A percentile compares a stretch with the other conserved stretches of the same genome.
These are phyloP conservation scores for Ctenosaura bakeri DNA, from an alignment of 2,797 vertebrate genomes.

Conservation along the genomic window DNA sequence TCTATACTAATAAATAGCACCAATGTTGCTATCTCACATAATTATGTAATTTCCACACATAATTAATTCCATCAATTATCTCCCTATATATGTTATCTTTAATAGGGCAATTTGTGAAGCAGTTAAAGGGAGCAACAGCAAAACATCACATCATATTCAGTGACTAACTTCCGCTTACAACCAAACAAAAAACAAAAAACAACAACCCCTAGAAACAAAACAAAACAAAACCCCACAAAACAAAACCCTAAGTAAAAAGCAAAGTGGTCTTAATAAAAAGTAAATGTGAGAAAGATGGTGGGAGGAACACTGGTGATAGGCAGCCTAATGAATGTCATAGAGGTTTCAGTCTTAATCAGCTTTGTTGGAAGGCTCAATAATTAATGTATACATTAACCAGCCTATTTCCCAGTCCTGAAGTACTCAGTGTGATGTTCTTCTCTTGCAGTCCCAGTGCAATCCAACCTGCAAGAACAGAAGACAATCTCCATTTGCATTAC, in stretches of 20 bases:
- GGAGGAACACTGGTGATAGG: background rate
- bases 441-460: background rate
- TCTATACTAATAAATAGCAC: slow-evolving; percentile 23
- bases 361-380: background rate
- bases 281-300: background rate
- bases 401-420: background rate
- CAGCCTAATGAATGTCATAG: slow-evolving; percentile 5
- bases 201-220: background rate
- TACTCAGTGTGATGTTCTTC: background rate
- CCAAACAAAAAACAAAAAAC: background rate
- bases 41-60: slow-evolving; percentile 65
- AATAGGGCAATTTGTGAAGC: slow-evolving; percentile 33
- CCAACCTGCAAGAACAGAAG: background rate
- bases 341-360: background rate
- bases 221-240: no score
- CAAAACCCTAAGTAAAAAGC: slow-evolving; percentile 20
- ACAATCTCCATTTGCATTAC: background rate
- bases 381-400: no score
- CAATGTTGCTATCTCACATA: slow-evolving; percentile 40
- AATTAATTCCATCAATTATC: slow-evolving; percentile 72
- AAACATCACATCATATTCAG: slow-evolving; percentile 29
- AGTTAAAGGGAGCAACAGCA: slow-evolving; percentile 31
- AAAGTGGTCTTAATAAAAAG: slow-evolving; percentile 28
- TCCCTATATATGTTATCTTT: slow-evolving; percentile 42
- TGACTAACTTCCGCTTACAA: slow-evolving; percentile 46